Conservation (phyloP, 2,797 vertebrate genomes). For the Danio albolineatus region DNA sequence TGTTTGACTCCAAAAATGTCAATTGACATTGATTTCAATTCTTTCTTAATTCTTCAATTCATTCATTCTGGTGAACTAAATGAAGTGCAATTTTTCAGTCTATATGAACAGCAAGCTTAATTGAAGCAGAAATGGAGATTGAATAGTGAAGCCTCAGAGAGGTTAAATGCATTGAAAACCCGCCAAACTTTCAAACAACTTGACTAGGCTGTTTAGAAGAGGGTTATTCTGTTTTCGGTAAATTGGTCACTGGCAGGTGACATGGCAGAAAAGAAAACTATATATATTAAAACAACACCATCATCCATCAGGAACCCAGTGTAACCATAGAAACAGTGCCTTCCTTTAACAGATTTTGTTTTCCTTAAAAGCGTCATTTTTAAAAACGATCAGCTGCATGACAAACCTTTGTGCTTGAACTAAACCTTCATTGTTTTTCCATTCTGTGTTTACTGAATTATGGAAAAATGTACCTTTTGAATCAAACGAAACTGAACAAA, state of each 20-base stretch:
- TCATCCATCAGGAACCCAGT: slow-evolving; percentile 54
- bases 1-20: too few species aligned
- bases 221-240: neutral
- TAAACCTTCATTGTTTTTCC: slow-evolving; percentile 62
- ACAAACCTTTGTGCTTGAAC: slow-evolving; percentile 67
- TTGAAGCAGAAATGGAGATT: slow-evolving; percentile 2
- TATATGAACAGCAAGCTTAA: neutral
- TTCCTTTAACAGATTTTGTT: slow-evolving; percentile 47
- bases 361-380: slow-evolving; percentile 66
- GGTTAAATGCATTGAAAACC: neutral
- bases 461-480: slow-evolving; percentile 62
- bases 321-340: slow-evolving; percentile 50
- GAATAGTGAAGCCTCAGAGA: neutral
- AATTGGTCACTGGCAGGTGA: slow-evolving; percentile 10
- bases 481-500: slow-evolving; percentile 65
- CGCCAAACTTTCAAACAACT: neutral
- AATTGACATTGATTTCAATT: too few species aligned
- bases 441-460: slow-evolving; percentile 70
- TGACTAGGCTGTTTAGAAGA: neutral
- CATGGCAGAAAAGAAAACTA: neutral
- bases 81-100: neutral
- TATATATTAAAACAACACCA: neutral
- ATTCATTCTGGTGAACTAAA: too few species aligned
- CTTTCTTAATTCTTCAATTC: too few species aligned
- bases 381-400: slow-evolving; percentile 63